Conservation (phyloP, 2,888 invertebrate species). For the Melanostoma mellinum region DNA sequence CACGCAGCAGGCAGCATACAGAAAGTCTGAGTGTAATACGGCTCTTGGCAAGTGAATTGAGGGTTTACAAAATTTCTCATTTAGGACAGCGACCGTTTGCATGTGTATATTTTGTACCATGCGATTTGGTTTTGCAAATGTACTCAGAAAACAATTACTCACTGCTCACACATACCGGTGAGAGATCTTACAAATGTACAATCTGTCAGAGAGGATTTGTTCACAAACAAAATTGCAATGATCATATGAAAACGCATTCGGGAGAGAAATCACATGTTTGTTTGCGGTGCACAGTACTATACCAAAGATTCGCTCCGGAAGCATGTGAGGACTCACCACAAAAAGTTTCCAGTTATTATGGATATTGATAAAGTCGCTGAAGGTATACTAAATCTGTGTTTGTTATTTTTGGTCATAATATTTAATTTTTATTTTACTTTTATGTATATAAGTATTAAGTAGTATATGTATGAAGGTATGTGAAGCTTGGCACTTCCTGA, state of each 20-base stretch:
- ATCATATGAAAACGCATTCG: slow-evolving; percentile 33
- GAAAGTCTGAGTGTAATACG: too few relatives aligned
- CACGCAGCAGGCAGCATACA: too few relatives aligned
- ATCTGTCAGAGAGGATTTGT: slow-evolving; percentile 22
- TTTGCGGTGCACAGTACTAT: slow-evolving; percentile 10
- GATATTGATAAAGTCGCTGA: background rate
- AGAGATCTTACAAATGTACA: slow-evolving; percentile 24
- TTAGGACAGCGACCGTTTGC: slow-evolving; percentile 26
- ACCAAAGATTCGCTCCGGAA: slow-evolving; percentile 32
- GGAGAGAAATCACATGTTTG: slow-evolving; percentile 21
- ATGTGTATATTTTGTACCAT: slow-evolving; percentile 30
- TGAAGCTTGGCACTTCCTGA: too few relatives aligned
- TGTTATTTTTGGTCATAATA: too few relatives aligned
- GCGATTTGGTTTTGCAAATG: slow-evolving; percentile 34
- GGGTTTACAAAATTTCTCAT: slow-evolving; percentile 23
- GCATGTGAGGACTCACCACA: slow-evolving; percentile 18
- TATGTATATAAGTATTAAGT: too few relatives aligned
- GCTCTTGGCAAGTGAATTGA: slow-evolving; percentile 17
- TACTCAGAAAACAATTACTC: slow-evolving; percentile 17
- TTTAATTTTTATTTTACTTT: too few relatives aligned
- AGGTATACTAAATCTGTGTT: background rate
- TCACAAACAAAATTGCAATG: slow-evolving; percentile 24
- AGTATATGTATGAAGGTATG: too few relatives aligned
- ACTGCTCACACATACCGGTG: slow-evolving; percentile 20
- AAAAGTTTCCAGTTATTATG: background rate